phyloP scores from a whole-genome alignment of 2,888 invertebrate species.

The Troides aeacus region DNA sequence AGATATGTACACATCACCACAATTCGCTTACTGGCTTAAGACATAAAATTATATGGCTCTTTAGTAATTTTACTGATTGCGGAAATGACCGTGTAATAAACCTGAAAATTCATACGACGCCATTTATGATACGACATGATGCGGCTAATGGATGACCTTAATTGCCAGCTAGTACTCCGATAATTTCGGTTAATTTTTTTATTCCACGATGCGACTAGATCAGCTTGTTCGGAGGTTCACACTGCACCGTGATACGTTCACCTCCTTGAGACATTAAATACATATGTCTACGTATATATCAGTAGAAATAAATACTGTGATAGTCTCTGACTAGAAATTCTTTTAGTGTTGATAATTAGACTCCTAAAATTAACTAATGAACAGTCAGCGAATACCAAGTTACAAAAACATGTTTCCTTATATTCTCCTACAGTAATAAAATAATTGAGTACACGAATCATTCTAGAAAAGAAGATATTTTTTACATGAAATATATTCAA shows the following conservation, averaged over 20 bases:
- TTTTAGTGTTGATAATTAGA: too few relatives aligned
- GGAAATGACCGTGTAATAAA: background rate
- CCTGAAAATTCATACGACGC: slow-evolving; percentile 6
- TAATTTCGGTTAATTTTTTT: slow-evolving; percentile 1
- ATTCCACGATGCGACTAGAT: too few relatives aligned
- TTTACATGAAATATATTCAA: background rate
- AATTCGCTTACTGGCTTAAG: background rate
- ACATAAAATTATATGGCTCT: background rate
- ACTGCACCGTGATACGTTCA: too few relatives aligned
- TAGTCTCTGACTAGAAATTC: too few relatives aligned
- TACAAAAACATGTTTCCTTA: background rate
- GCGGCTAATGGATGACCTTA: slow-evolving; percentile 22
- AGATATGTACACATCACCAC: background rate
- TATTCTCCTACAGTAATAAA: background rate
- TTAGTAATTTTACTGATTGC: background rate
- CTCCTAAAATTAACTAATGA: too few relatives aligned
- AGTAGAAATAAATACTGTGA: too few relatives aligned
- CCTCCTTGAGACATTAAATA: too few relatives aligned
- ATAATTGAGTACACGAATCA: too few relatives aligned
- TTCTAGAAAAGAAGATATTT: too few relatives aligned
- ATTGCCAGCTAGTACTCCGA: slow-evolving; percentile 17
- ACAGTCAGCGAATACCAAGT: background rate
- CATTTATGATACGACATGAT: slow-evolving; percentile 7
- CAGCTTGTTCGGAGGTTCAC: too few relatives aligned
- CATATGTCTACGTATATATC: too few relatives aligned